phyloP scores from a whole-genome alignment of 37 sponge, comb jelly and placozoan genomes.

The Crambe crambe region DNA sequence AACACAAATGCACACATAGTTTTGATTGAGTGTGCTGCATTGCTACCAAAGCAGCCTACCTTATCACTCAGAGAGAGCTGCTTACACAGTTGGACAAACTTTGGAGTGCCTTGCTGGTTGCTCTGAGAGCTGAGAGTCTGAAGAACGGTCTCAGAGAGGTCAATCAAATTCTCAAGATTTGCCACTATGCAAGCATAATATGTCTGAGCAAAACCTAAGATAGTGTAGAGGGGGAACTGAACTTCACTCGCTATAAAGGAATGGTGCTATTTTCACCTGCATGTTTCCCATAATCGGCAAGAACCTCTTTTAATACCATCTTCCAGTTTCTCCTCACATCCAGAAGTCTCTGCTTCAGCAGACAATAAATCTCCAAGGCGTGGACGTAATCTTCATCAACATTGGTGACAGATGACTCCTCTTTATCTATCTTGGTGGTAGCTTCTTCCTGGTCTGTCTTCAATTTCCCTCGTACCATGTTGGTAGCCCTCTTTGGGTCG shows the following conservation, averaged over 20 bases:
- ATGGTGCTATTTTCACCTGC: not conserved
- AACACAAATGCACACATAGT: conserved; percentile 3
- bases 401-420: not conserved
- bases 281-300: conserved; percentile 1
- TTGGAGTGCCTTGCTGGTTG: not conserved
- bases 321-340: conserved; percentile 42
- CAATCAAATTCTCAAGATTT: conserved; percentile 17
- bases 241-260: not conserved
- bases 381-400: conserved; percentile 41
- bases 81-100: conserved; percentile 29
- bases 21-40: not conserved
- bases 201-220: conserved; percentile 32
- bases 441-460: not conserved
- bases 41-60: not conserved
- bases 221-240: not conserved
- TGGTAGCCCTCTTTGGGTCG: no score
- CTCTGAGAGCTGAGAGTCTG: not conserved
- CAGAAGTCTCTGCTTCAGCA: conserved; percentile 31
- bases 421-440: not conserved
- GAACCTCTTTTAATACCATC: not conserved
- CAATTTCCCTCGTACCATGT: no score
- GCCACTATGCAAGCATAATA: not conserved
- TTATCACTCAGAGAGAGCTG: conserved; percentile 47
- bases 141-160: not conserved
- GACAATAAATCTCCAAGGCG: conserved; percentile 59